Evolutionary conservation across 1,140 invertebrate species (phyloP), one percentile per base, ranked within the genome.

Genomic region (Solenopsis invicta): DNA sequence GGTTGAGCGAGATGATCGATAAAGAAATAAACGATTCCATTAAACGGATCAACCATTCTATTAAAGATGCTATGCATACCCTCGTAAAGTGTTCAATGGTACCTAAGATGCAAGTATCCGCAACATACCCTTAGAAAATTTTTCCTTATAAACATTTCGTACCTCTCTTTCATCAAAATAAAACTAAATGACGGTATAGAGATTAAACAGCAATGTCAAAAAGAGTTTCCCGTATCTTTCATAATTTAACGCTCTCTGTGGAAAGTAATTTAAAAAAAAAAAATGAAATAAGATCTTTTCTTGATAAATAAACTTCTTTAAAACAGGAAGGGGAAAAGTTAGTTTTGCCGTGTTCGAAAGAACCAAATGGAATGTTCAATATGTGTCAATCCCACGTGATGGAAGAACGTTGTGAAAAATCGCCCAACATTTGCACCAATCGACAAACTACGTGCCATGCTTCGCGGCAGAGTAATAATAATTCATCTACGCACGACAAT

Each of bases 61-160:
- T 91, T 13, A 93, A 92, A 62, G 91, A 92, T 59, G 90, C 91
- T 24, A 50, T 92, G 61, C 52, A 90, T 69, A 90, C 41, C 37
- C 87, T 92, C 13, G 89, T 89, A 21, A 90, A 88, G 52, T 87
- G 67, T 66, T 76, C 84, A 90, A 91, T 90, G 90, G 89, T 91
- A 90, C 62, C 34, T 72, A 90, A 71, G 89, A 91, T 85, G 90
- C 89, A 72, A 91, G 81, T 87, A 88, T 89, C 90, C 72, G 85
- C 50, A 62, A 85, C 78, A 71, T 59, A 82, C 12, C 24, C 48
- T 76, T 29, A 56, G 52, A 82, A 87, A 41, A 41, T 2, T 54
- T 59, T 45, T 67, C 69, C n/a, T 34, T 2, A n/a, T 50, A 41
- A 0, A 34, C 59, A 12, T 66, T 29, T 66, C 12, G 18, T n/a